phyloP scores from a whole-genome alignment of 2,888 invertebrate genomes.

The Ypsolopha sequella region DNA sequence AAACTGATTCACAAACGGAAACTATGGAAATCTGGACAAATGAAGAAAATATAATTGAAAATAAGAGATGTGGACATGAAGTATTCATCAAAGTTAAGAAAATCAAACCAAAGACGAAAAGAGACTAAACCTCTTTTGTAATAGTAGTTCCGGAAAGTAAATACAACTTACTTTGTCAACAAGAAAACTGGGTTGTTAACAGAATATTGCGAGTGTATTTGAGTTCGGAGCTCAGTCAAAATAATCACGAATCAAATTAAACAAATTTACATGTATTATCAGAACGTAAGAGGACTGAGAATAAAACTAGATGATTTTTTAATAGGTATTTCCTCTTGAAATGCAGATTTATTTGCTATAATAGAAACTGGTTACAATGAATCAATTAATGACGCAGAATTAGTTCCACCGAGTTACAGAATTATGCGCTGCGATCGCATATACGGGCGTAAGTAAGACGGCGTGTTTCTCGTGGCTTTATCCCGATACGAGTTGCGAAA shows the following conservation, averaged over 20 bases:
- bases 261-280: not conserved
- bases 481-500: too few species aligned
- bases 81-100: constrained; percentile 11
- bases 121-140: constrained; percentile 17
- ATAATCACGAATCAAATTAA: not conserved
- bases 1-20: too few species aligned
- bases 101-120: constrained; percentile 16
- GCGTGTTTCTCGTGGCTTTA: constrained; percentile 13
- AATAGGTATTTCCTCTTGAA: constrained; percentile 2
- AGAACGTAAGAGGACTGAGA: not conserved
- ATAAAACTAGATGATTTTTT: constrained; percentile 8
- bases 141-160: constrained; percentile 14
- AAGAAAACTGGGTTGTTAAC: constrained; percentile 13
- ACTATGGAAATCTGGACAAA: too few species aligned
- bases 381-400: constrained; percentile 13
- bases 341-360: constrained; percentile 14
- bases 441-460: constrained; percentile 12
- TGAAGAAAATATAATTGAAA: too few species aligned
- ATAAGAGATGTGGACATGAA: not conserved
- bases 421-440: constrained; percentile 12
- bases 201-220: constrained; percentile 16
- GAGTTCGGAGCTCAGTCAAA: constrained; percentile 13
- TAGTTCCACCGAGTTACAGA: constrained; percentile 8
- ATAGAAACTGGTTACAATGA: constrained; percentile 13
- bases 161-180: constrained; percentile 11